Base-by-base conservation (phyloP, 2,888 invertebrate species). In the Drosophila silvestris region DNA sequence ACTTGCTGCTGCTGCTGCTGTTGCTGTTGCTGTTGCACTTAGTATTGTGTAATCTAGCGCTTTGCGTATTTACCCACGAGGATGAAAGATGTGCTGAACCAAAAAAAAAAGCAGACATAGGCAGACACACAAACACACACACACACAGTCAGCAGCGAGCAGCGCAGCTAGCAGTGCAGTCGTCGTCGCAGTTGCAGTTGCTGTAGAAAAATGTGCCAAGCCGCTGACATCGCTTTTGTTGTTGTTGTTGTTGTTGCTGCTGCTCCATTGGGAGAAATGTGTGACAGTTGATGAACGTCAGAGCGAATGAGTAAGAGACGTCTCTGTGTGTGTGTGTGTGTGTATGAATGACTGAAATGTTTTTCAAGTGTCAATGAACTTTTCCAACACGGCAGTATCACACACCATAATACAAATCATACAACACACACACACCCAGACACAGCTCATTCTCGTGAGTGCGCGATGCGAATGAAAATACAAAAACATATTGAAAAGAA, bases 351-450 rank as follows among this genome's bases (percentile, higher is more conserved):
- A 83, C 71, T 89, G 90, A 90, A 87, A 83, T 90, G 86, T 90
- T 90, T 89, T 90, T 88, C 89, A 91, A 93, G 92, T 93, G 93
- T 93, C 93, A 93, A 93, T 93, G 93, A 93, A 93, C 93, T 91
- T 92, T 92, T 89, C 79, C 83, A 83, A 83, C 90, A 87, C 89
- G 89, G 89, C 89, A 87, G 80, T 84, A 85, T 81, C 83, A 82
- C 85, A 90, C 71, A 83, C 78, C 72, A 85, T 78, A 77, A 74
- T 71, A 77, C 76, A 83, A 76, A 83, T 81, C 81, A 84, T 74
- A 77, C 77, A 72, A 69, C 63, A 71, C 72, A 53, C 62, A 74
- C 62, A 72, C 41, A 76, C 58, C 69, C 65, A 57, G 62, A 60
- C 56, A 66, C 56, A 63, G 53, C 81, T 73, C 63, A 65, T 69